Evolutionary conservation across 2,113 vertebrate species (phyloP).

Genomic region (Bos indicus): DNA sequence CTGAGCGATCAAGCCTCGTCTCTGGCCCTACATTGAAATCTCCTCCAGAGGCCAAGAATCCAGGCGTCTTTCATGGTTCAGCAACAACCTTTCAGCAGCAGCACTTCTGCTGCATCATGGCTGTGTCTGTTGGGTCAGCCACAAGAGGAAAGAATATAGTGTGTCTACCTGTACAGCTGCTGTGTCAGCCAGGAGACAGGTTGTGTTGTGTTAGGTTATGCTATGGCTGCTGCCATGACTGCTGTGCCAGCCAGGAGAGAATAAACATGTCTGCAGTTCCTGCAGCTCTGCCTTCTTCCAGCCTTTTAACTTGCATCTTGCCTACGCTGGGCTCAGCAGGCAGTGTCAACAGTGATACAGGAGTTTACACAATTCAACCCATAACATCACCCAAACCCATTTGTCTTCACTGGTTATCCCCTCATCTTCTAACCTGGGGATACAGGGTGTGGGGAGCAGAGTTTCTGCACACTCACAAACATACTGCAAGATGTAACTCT

Average conservation of each 20-base stretch:
- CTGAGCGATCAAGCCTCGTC: background rate
- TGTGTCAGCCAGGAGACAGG: background rate
- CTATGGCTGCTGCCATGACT: background rate
- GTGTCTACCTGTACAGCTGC: background rate
- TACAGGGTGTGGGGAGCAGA: no score
- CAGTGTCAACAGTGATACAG: background rate
- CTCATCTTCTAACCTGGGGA: background rate
- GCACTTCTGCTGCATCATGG: background rate
- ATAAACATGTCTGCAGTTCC: background rate
- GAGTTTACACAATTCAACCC: background rate
- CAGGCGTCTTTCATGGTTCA: background rate
- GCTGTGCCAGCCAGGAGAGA: background rate
- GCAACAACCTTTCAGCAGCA: background rate
- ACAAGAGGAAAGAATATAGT: background rate
- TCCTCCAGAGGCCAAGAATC: background rate
- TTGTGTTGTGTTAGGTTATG: background rate
- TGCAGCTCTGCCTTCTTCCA: background rate
- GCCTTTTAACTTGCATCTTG: background rate
- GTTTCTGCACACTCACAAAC: background rate
- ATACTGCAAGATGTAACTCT: background rate
- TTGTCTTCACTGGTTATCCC: background rate
- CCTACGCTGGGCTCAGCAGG: background rate
- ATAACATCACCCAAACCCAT: background rate
- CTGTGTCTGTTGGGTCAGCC: background rate
- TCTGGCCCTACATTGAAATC: background rate